A percentile compares a stretch with the other conserved stretches of the same genome.
Evolutionary conservation across 2,797 vertebrate genomes (phyloP).

Genomic region (Pempheris klunzingeri): DNA sequence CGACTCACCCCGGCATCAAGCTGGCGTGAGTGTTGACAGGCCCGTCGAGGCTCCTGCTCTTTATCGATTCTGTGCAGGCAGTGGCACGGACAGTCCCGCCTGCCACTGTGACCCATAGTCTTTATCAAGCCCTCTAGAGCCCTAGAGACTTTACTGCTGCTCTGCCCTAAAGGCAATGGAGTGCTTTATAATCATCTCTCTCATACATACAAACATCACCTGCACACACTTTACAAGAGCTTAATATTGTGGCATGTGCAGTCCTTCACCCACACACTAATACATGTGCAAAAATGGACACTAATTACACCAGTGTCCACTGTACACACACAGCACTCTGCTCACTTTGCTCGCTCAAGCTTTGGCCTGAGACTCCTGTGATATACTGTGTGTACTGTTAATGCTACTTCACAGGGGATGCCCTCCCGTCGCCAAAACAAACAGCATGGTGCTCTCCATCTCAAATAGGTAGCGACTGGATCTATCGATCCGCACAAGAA

Average conservation of each 20-base stretch:
- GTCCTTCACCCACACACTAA: neutral
- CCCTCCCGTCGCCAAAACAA: slow-evolving; percentile 69
- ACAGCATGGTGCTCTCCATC: slow-evolving; percentile 65
- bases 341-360: slow-evolving; percentile 33
- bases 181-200: slow-evolving; percentile 44
- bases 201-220: slow-evolving; percentile 40
- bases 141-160: slow-evolving; percentile 37
- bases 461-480: slow-evolving; percentile 63
- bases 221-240: slow-evolving; percentile 20
- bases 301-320: slow-evolving; percentile 11
- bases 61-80: slow-evolving; percentile 76
- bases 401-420: slow-evolving; percentile 52
- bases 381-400: slow-evolving; percentile 56
- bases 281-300: slow-evolving; percentile 9
- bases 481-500: slow-evolving; percentile 68
- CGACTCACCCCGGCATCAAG: slow-evolving; percentile 57
- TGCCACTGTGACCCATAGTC: slow-evolving; percentile 74
- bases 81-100: slow-evolving; percentile 56
- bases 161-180: slow-evolving; percentile 24
- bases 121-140: slow-evolving; percentile 69
- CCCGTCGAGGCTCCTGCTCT: slow-evolving; percentile 63
- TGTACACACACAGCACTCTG: slow-evolving; percentile 28
- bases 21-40: slow-evolving; percentile 65
- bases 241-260: neutral
- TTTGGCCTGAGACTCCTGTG: slow-evolving; percentile 26